Base-by-base conservation (phyloP, 2,888 invertebrate species). In the Aspidiotus rigidus region DNA sequence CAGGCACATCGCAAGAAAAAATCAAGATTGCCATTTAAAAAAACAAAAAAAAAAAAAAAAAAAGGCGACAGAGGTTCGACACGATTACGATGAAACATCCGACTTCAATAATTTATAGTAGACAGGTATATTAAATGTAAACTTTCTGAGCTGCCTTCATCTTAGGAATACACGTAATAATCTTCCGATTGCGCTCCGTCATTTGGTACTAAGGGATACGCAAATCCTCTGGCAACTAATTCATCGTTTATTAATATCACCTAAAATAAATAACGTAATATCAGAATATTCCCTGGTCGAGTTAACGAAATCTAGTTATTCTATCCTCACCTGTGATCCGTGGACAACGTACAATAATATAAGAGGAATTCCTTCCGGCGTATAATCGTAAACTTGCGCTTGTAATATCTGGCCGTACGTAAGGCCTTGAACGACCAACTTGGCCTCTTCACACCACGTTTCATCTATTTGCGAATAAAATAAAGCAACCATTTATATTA, bases 401-500 rank as follows among this genome's bases (percentile, higher is more conserved):
- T 91, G 92, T 75, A 93, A 83, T 75, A 93, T 83, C 77, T 89
- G 86, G 71, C 90, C 90, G 76, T 86, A 86, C 73, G 91, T 90
- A 76, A 93, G 80, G 70, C 88, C 86, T 75, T 86, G 86, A 79
- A 95, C 86, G 74, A 88, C 83, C 74, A 86, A 83, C 70, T 84
- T 84, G 66, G 93, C 90, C 76, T 90, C 90, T 73, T 84, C 81
- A 74, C 85, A 84, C 91, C 93, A 93, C 74, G 82, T 83, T 6
- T 75, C 79, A 28, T 57, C 69, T 61, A 42, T 28, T 28, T 60
- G 10, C 8, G 41, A 60, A 60, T 15, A 39, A 56, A 56, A 56
- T 28, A 28, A 28, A 28, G 28, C 28, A 28, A 28, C 28, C 28
- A 28, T 28, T 28, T 5, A 28, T 28, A 28, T 28, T 28, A 28